Percentiles rank a stretch among this genome's conserved stretches.
phyloP scores from a whole-genome alignment of 2,888 invertebrate species.

The Urechis unicinctus region DNA sequence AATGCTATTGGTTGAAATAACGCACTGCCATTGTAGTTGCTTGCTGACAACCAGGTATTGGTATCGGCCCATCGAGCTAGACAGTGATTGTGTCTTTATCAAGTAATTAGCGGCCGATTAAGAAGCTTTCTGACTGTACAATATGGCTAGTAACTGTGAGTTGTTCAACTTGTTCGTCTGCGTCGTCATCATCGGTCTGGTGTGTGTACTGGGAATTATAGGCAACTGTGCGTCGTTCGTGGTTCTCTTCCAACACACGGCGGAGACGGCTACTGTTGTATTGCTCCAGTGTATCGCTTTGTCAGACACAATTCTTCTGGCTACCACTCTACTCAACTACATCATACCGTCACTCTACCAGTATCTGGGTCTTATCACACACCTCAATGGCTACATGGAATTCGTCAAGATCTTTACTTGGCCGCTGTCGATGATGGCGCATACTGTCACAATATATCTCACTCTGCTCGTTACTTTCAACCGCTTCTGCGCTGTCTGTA shows the following conservation, averaged over 20 bases:
- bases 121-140: too few species aligned
- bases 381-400: background rate
- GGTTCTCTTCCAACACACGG: conserved; percentile 16
- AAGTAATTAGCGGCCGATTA: too few species aligned
- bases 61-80: too few species aligned
- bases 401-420: conserved; percentile 9
- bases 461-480: conserved; percentile 14
- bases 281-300: conserved; percentile 15
- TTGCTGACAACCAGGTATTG: too few species aligned
- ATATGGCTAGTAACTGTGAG: background rate
- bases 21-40: too few species aligned
- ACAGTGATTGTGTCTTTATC: too few species aligned
- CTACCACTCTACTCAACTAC: conserved; percentile 11
- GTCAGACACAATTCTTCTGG: conserved; percentile 9
- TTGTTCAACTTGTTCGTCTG: conserved; percentile 13
- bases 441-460: conserved; percentile 13
- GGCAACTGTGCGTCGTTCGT: conserved; percentile 18
- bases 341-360: conserved; percentile 10
- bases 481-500: conserved; percentile 11
- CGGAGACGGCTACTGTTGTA: conserved; percentile 14
- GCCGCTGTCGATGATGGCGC: conserved; percentile 16
- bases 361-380: conserved; percentile 1
- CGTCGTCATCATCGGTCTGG: conserved; percentile 9
- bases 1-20: too few species aligned
- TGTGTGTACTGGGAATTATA: conserved; percentile 13